Conservation (phyloP, 1,140 invertebrate species). For the Drusus annulatus region DNA sequence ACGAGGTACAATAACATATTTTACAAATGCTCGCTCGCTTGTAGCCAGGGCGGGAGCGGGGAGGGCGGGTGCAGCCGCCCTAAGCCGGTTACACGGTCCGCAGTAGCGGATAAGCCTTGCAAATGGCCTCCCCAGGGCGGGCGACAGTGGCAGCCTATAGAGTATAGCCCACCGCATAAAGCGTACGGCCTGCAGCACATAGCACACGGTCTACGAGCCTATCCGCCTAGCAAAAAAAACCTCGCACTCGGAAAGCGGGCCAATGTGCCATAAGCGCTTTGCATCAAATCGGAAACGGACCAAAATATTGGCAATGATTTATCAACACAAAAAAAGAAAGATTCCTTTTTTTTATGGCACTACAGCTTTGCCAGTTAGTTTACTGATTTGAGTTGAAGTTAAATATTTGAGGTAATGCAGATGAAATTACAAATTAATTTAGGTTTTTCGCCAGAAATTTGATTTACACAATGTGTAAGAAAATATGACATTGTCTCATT, state of each 20-base stretch:
- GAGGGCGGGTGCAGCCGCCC: conserved; percentile 7
- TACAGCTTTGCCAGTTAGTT: no score
- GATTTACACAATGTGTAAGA: no score
- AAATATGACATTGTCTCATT: no score
- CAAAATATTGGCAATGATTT: no score
- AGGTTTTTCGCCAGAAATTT: no score
- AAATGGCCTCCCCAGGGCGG: conserved; percentile 46
- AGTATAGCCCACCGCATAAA: background rate
- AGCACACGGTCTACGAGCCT: background rate
- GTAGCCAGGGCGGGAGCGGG: background rate
- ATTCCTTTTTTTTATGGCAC: no score
- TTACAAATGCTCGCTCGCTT: conserved; percentile 35
- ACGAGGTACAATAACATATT: conserved; percentile 43
- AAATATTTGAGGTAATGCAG: no score
- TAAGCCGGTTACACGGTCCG: conserved; percentile 52
- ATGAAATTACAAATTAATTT: no score
- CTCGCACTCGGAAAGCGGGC: background rate
- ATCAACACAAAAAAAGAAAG: no score
- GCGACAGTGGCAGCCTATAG: background rate
- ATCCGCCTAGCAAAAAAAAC: conserved; percentile 19
- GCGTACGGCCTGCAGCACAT: background rate
- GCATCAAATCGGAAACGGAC: background rate
- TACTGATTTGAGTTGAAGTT: no score
- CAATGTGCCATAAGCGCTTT: conserved; percentile 25
- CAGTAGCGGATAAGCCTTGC: conserved; percentile 49